These are phyloP conservation scores for Embidobia sp. DNA, from an alignment of 2,888 invertebrate species.

Conservation along the genomic window DNA sequence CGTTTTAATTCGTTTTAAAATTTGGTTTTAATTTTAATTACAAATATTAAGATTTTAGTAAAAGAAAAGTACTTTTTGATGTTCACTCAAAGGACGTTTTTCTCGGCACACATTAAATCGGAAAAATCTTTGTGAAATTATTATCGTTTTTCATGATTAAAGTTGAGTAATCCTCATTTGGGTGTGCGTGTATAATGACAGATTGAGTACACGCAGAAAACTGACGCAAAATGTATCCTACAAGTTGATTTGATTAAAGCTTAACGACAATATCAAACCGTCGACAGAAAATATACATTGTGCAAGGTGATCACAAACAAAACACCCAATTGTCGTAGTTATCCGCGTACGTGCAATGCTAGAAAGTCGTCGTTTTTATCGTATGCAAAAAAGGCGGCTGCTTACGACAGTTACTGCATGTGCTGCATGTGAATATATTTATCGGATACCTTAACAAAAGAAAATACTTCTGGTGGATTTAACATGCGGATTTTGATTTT, in stretches of 20 bases:
- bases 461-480: slow-evolving; percentile 36
- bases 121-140: too few relatives aligned
- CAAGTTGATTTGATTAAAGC: slow-evolving; percentile 44
- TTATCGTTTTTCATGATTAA: too few relatives aligned
- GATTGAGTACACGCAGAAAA: too few relatives aligned
- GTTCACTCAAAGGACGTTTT: too few relatives aligned
- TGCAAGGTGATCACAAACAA: slow-evolving; percentile 57
- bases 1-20: too few relatives aligned
- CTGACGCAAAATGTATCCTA: slow-evolving; percentile 34
- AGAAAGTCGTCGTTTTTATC: slow-evolving; percentile 68
- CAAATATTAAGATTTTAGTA: too few relatives aligned
- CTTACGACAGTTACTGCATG: slow-evolving; percentile 53
- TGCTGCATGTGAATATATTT: slow-evolving; percentile 48
- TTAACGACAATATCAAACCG: slow-evolving; percentile 37
- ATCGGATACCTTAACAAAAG: slow-evolving; percentile 25
- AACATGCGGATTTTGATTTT: too few relatives aligned
- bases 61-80: too few relatives aligned
- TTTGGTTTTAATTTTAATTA: too few relatives aligned
- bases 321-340: slow-evolving; percentile 58
- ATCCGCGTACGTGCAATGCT: slow-evolving; percentile 67
- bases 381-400: slow-evolving; percentile 35
- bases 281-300: slow-evolving; percentile 47
- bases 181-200: slow-evolving; percentile 2
- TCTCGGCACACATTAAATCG: too few relatives aligned
- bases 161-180: too few relatives aligned